Conservation (phyloP, 1,140 invertebrate species). For the Sminthurides bifidus region DNA sequence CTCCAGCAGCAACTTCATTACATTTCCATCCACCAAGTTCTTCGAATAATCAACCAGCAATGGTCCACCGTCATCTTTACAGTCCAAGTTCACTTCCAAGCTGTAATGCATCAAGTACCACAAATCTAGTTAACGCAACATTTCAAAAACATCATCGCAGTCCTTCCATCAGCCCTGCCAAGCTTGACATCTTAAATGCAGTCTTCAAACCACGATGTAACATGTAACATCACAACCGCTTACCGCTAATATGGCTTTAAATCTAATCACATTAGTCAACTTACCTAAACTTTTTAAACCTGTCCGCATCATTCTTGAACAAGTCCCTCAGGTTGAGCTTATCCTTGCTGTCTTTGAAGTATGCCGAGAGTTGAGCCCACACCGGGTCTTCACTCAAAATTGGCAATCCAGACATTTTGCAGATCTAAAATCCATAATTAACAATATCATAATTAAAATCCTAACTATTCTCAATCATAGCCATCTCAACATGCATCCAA, state of each 20-base stretch:
- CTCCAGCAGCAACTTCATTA: slow-evolving; percentile 60
- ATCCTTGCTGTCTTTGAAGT: slow-evolving; percentile 50
- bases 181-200: background rate
- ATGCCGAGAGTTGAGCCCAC: slow-evolving; percentile 59
- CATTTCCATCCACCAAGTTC: slow-evolving; percentile 74
- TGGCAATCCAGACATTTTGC: no score
- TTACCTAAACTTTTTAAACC: slow-evolving; percentile 74
- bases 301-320: slow-evolving; percentile 58
- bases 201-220: background rate
- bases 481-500: no score
- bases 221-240: background rate
- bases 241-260: no score
- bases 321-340: slow-evolving; percentile 64
- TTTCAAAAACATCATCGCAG: background rate
- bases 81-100: slow-evolving; percentile 22
- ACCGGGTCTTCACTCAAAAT: slow-evolving; percentile 51
- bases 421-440: no score
- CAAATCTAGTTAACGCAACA: background rate
- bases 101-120: slow-evolving; percentile 4
- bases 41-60: slow-evolving; percentile 92
- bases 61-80: slow-evolving; percentile 25
- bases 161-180: no score
- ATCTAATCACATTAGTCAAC: no score
- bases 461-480: no score
- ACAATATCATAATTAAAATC: no score